Evolutionary conservation across 2,797 vertebrate species (phyloP).

Genomic region (Parotocinclus haroldoi): DNA sequence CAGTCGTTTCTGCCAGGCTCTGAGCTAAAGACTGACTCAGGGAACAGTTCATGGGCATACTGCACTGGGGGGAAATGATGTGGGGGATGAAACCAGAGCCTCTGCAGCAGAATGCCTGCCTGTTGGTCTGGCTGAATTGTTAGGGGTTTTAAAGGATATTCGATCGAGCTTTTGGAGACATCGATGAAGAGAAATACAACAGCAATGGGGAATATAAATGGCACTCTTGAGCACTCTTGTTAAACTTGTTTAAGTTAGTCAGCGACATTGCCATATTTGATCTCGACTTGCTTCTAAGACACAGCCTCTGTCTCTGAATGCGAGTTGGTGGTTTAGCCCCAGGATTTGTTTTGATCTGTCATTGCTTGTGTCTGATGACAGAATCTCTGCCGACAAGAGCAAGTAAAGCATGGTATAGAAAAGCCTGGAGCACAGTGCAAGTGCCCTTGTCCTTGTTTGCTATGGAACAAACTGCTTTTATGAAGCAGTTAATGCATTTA

Average conservation of each 20-base stretch:
- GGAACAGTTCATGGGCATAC: constrained; percentile 26
- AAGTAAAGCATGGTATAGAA: constrained; percentile 26
- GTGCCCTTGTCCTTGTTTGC: constrained; percentile 16
- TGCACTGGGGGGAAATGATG: not conserved
- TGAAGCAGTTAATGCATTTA: constrained; percentile 8
- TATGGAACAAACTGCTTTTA: constrained; percentile 24
- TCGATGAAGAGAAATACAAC: constrained; percentile 9
- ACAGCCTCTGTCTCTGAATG: constrained; percentile 23
- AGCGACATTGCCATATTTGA: constrained; percentile 30
- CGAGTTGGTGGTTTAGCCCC: constrained; percentile 37
- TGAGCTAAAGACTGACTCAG: constrained; percentile 25
- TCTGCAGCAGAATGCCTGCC: constrained; percentile 17
- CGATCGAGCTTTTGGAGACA: constrained; percentile 18
- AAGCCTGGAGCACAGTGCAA: constrained; percentile 7
- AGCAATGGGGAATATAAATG: not conserved
- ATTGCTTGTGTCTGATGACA: constrained; percentile 50
- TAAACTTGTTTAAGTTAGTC: constrained; percentile 18
- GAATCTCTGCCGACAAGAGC: constrained; percentile 39
- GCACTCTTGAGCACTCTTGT: not conserved
- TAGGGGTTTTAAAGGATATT: no score
- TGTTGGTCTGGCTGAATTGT: no score
- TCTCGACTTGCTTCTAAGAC: constrained; percentile 21
- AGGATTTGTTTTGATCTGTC: constrained; percentile 53
- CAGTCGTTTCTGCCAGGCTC: constrained; percentile 17
- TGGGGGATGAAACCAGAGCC: not conserved